Base-by-base conservation (phyloP, 2,113 vertebrate species). In the Rhinoderma darwinii region DNA sequence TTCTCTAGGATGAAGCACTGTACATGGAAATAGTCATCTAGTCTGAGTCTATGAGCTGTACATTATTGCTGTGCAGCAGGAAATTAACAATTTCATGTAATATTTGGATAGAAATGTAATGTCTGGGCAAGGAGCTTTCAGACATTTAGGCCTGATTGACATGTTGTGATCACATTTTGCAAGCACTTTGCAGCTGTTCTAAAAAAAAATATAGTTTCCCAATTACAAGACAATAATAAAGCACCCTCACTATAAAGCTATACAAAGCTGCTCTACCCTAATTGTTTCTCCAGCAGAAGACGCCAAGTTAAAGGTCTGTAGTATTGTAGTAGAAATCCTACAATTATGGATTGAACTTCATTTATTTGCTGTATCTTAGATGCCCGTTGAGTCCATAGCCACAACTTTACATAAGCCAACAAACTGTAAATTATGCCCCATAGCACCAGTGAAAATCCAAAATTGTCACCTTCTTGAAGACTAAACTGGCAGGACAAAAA, bases 31-130 rank as follows among this genome's bases (percentile, higher is more conserved):
- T 75, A 43, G 37, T 44, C 39, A 25, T 27, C 14, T 51, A 47
- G 74, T 25, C 32, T 39, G 37, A 72, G 9, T 41, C 68, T 72
- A 37, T 50, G 15, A 47, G 73, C 39, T 17, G 15, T 32, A 77
- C 44, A 74, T 10, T 0, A 5, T 66, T 32, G 27, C 61, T 32
- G 27, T 66, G 61, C 61, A 47, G 74, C 74, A 47, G 74, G 74
- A 77, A 77, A 77, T 77, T 77, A 51, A 32, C 44, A 77, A 50
- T 77, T 77, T 47, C n/a, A 77, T 50, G 44, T 77, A 47, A 77
- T 77, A 50, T 51, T 50, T 77, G n/a, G 44, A 77, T 77, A 44
- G 44, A 77, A 77, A 50, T 50, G 27, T 77, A 47, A 77, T 77
- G 41, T 77, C 74, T 77, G 43, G 74, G 74, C 74, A 77, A 51